Evolutionary conservation across 2,888 invertebrate species (phyloP), one percentile per base, ranked within the genome.

Genomic region (Thymelicus sylvestris): DNA sequence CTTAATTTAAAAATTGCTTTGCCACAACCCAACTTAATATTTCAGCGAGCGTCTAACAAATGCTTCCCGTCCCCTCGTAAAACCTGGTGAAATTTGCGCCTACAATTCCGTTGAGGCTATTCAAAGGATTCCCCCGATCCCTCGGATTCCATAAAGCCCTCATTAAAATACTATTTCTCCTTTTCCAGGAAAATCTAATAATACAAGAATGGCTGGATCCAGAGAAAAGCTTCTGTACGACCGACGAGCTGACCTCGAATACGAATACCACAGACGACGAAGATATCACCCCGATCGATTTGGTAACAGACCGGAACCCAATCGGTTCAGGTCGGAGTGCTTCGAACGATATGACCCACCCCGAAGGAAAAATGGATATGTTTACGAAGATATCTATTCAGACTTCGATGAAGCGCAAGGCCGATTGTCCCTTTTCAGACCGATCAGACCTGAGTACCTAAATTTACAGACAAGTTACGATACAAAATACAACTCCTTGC

Each of bases 381-480:
- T 94, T 13, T 93, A 90, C 76, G 94, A 94, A 85, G 94, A 94
- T 75, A 92, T 94, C 52, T 94, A 94, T 74, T 93, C 93, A 38
- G 93, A 93, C 75, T 93, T 92, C 75, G 93, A 93, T 65, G 93
- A 93, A 80, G 92, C 92, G 7, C 93, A 93, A 80, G 93, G 93
- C 4, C 81, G 90, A 1, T 72, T 94, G 24, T 94, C 94, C 6
- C 79, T 94, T 47, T 94, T 94, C 78, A 84, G 92, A 79, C 94
- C 94, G 31, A 94, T 94, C 72, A 86, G 92, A 80, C 93, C 93
- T 0, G 94, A 94, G 74, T 94, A 92, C 77, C 80, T 94, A 47
- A 91, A 94, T 74, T 82, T 94, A 70, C 92, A 91, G 3, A 84
- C 90, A 1, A 82, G 84, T 41, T 91, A 92, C 74, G 89, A 90